Conservation (phyloP, 2,797 vertebrate species). For the Euphonia xanthogaster region DNA sequence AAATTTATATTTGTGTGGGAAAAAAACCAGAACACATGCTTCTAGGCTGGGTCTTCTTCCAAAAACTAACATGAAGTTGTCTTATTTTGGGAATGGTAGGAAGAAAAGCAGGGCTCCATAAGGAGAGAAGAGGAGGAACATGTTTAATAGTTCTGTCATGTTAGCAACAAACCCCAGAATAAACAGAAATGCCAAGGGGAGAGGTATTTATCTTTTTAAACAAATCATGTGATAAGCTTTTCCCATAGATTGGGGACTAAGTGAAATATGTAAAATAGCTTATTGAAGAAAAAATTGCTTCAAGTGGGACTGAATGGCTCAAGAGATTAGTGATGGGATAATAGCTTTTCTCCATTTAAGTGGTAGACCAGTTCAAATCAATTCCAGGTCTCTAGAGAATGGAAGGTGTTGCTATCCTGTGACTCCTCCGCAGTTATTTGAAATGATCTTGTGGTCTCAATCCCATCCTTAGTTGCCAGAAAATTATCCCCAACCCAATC, state of each 20-base stretch:
- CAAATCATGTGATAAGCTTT: neutral
- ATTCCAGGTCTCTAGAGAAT: constrained; percentile 16
- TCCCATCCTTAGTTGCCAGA: constrained; percentile 3
- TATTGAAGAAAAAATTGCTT: constrained; percentile 46
- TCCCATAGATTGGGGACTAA: neutral
- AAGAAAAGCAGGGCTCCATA: neutral
- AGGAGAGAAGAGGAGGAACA: neutral
- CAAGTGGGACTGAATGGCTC: constrained; percentile 36
- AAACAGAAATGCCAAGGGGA: neutral
- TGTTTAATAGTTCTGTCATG: neutral
- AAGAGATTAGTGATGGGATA: constrained; percentile 53
- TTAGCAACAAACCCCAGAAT: neutral
- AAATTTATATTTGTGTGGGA: neutral
- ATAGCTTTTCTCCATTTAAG: constrained; percentile 62
- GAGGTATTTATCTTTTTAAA: neutral
- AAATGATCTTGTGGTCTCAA: constrained; percentile 47
- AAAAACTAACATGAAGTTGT: neutral
- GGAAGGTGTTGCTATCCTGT: constrained; percentile 39
- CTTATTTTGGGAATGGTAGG: neutral
- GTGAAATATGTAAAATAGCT: constrained; percentile 51
- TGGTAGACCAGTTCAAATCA: constrained; percentile 48
- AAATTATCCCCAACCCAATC: constrained; percentile 26
- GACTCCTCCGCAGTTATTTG: neutral
- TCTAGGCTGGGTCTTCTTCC: neutral
- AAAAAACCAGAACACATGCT: neutral